Base-by-base conservation (phyloP, 2,888 invertebrate genomes). In the Pollenia griseotomentosa region DNA sequence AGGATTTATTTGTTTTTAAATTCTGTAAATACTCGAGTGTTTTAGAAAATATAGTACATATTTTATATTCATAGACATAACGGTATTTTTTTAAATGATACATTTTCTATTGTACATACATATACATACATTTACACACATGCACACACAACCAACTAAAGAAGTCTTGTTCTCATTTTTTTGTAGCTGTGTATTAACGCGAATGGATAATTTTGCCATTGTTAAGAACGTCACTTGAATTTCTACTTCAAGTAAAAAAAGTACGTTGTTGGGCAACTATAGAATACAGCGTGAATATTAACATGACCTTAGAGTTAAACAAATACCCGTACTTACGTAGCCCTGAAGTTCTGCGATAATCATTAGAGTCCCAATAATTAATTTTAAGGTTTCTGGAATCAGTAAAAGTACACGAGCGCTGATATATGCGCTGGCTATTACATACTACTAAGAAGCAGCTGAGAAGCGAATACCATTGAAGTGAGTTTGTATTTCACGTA, bases 11-110 rank as follows among this genome's bases (percentile, higher is more conserved):
- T 59, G 57, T 40, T 68, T 57, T 33, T 40, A 46, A 78, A 66
- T 66, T 66, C 55, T 44, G 33, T 16, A 65, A 48, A 71, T 9
- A 46, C n/a, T 55, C 14, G 23, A 19, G 19, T 4, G 14, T 40
- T 42, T 12, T 51, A n/a, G 5, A 73, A 44, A 33, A 59, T 59
- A n/a, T 53, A 75, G 40, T 16, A 51, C 2, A 51, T 78, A 57
- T 33, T 78, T 66, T 66, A 55, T 71, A 71, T 71, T 71, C 70
- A 70, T 71, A 80, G 71, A 80, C 53, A 71, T 71, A 53, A 42
- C 12, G 55, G 44, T 33, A 55, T 71, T 59, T 70, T 51, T 79
- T 70, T 42, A 61, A 70, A 71, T 70, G 40, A 70, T 79, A 40
- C 57, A 48, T 57, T 68, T 59, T 16, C 33, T 40, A 48, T 23